These are phyloP conservation scores for Drosophila orosa DNA, from an alignment of 1,140 invertebrate genomes.

Conservation along the genomic window DNA sequence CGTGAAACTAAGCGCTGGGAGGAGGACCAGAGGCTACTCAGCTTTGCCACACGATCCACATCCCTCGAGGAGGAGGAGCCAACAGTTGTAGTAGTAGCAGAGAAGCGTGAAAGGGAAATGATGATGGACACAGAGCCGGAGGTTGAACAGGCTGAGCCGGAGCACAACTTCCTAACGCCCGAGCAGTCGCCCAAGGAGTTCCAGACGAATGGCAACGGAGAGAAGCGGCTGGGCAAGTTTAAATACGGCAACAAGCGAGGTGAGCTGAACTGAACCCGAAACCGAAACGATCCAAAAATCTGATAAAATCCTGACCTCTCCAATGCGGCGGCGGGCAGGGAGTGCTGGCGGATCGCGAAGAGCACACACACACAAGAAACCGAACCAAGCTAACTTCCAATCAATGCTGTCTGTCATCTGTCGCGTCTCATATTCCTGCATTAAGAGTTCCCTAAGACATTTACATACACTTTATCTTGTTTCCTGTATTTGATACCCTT, in stretches of 20 bases:
- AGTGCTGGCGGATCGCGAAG: conserved; percentile 37
- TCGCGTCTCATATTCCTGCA: conserved; percentile 12
- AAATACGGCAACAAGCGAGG: conserved; percentile 86
- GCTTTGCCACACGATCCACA: conserved; percentile 66
- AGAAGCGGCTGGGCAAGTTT: conserved; percentile 85
- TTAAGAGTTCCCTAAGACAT: background rate
- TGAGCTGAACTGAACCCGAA: conserved; percentile 75
- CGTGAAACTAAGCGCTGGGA: conserved; percentile 70
- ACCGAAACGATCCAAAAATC: conserved; percentile 15
- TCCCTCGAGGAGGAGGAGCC: conserved; percentile 60
- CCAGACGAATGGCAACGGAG: conserved; percentile 45
- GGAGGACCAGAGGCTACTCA: conserved; percentile 71
- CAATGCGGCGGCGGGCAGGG: conserved; percentile 17
- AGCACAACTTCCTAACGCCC: conserved; percentile 61
- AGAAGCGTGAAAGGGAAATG: background rate
- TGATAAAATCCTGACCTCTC: conserved; percentile 21
- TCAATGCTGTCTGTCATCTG: conserved; percentile 33
- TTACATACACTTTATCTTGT: background rate
- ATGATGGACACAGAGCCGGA: conserved; percentile 7
- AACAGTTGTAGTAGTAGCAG: background rate
- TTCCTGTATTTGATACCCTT: conserved; percentile 7
- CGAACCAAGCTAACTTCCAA: conserved; percentile 46
- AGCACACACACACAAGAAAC: conserved; percentile 37
- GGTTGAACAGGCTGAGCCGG: conserved; percentile 13
- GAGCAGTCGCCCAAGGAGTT: conserved; percentile 80